Evolutionary conservation across 1,140 invertebrate genomes (phyloP), one percentile per base, ranked within the genome.

Genomic region (Rhizoglyphus robini): DNA sequence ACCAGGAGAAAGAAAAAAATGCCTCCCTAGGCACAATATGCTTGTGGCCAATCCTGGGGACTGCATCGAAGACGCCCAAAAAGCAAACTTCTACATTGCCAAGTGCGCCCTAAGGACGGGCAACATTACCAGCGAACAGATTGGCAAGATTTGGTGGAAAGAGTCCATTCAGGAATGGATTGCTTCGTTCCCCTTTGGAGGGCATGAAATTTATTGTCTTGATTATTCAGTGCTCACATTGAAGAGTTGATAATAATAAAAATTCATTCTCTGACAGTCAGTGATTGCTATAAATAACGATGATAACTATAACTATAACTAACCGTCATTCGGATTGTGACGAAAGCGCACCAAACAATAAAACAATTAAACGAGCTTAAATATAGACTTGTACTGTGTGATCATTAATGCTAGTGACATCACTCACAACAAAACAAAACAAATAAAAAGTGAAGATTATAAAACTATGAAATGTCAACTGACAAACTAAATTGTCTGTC

Each of bases 211-310:
- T 18, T 27, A 49, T 30, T 64, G 63, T 48, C 25, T 64, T 57
- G 63, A 64, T 48, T 64, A 27, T 38, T 64, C 63, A 34, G 27
- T 64, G 23, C 29, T 64, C 4, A 64, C 58, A 60, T n/a, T 60
- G n/a, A 60, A 60, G 29, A 60, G 29, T 60, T 60, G 18, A 32
- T n/a, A 8, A 2, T 51, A 51, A 51, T 23, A 51, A 51, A 51
- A 51, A 2, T 49, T 49, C 4, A 41, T 41, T 11, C 8, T 41
- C 36, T 41, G 8, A 41, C 18, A 41, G 36, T n/a, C n/a, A n/a
- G 41, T 46, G 18, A n/a, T 46, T 46, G 23, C 3, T n/a, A n/a
- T 34, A 32, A 58, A 13, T 54, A 54, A 54, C 8, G 20, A 54
- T 8, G 15, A 54, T 8, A 54, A 54, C 51, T 25, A 54, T 8